phyloP scores from a whole-genome alignment of 2,797 vertebrate species.

The Garrulus glandarius region DNA sequence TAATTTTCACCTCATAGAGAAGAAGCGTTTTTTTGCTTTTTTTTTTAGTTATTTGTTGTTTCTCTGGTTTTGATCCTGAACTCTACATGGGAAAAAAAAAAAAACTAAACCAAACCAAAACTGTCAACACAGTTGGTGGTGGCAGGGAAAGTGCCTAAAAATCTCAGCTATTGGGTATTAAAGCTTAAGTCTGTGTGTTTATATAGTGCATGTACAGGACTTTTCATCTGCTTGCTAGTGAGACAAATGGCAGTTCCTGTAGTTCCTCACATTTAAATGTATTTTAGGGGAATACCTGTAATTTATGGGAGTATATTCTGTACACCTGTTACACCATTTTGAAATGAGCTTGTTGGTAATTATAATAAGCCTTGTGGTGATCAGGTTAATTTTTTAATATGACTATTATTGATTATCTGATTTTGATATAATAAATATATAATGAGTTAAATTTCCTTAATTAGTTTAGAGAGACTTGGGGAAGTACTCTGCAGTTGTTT shows the following conservation, averaged over 20 bases:
- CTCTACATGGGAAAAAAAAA: background rate
- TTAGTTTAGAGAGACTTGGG: background rate
- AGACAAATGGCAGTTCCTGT: background rate
- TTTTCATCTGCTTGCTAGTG: background rate
- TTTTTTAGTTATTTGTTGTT: background rate
- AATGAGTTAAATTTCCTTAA: background rate
- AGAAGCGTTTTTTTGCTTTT: accelerated
- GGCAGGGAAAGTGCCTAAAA: background rate
- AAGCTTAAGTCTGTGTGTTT: background rate
- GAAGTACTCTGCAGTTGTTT: background rate
- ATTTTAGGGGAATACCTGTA: background rate
- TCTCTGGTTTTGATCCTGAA: background rate
- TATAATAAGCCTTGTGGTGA: background rate
- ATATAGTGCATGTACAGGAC: background rate
- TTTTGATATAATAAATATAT: background rate
- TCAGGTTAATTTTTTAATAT: background rate
- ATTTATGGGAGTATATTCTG: background rate
- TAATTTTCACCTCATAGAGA: background rate
- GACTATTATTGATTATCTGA: background rate
- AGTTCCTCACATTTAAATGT: background rate
- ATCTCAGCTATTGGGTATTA: background rate
- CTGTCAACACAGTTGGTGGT: background rate
- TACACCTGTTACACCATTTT: background rate
- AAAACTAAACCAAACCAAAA: background rate
- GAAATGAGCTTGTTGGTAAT: background rate